These are phyloP conservation scores for Myotis vivesi DNA, from an alignment of 2,797 vertebrate species.

Conservation along the genomic window DNA sequence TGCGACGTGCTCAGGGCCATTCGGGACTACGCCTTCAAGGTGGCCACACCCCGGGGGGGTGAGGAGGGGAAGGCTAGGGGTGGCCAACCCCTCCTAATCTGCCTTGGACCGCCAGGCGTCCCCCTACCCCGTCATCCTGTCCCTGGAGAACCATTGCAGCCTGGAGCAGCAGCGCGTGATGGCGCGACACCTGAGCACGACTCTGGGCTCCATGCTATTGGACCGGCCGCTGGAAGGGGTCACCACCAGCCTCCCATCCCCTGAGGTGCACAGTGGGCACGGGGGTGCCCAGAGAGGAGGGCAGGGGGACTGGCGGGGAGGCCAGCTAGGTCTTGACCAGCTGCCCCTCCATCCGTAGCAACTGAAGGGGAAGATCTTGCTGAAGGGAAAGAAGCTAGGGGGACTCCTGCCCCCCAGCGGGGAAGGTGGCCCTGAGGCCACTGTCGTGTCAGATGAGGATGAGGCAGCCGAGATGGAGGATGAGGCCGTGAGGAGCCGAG, in stretches of 20 bases:
- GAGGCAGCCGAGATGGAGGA: slow-evolving; percentile 94
- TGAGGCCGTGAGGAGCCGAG: slow-evolving; percentile 84
- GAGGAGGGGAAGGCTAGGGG: neutral
- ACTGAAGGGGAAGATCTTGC: slow-evolving; percentile 91
- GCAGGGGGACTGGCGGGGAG: neutral
- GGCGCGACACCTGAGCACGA: slow-evolving; percentile 89
- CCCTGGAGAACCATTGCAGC: slow-evolving; percentile 97
- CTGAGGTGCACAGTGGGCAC: slow-evolving; percentile 86
- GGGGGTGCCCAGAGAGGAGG: neutral
- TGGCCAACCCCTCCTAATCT: neutral
- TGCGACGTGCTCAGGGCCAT: slow-evolving; percentile 93
- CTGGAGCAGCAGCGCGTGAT: slow-evolving; percentile 93
- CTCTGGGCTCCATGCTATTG: slow-evolving; percentile 91
- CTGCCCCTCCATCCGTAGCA: slow-evolving; percentile 83
- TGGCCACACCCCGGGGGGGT: slow-evolving; percentile 64
- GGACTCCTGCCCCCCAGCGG: slow-evolving; percentile 84
- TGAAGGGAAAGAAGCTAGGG: slow-evolving; percentile 96
- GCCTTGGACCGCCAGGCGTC: slow-evolving; percentile 86
- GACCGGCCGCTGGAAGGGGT: slow-evolving; percentile 85
- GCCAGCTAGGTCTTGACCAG: neutral
- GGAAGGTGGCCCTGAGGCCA: slow-evolving; percentile 83
- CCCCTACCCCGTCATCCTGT: slow-evolving; percentile 94
- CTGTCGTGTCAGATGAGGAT: slow-evolving; percentile 94
- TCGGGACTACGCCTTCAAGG: slow-evolving; percentile 95
- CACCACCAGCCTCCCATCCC: slow-evolving; percentile 90